phyloP scores from a whole-genome alignment of 2,888 invertebrate genomes.

The Mesorhabditis spiculigera region DNA sequence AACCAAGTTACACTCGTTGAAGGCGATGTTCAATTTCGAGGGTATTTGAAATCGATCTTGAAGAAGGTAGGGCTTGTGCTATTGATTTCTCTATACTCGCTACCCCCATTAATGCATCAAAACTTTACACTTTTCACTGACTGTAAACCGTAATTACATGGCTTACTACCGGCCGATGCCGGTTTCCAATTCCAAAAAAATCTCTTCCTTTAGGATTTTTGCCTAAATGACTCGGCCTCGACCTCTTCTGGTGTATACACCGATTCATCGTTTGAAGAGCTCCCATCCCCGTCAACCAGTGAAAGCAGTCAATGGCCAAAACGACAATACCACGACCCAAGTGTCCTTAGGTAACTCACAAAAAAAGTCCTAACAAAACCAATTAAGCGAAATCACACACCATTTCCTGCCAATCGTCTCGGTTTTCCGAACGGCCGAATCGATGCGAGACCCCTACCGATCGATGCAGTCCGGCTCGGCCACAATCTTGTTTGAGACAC shows the following conservation, averaged over 20 bases:
- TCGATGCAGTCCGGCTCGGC: not conserved
- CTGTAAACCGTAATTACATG: too few relatives aligned
- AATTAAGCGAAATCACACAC: not conserved
- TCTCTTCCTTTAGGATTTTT: not conserved
- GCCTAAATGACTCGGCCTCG: not conserved
- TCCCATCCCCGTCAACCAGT: not conserved
- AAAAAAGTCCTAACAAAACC: not conserved
- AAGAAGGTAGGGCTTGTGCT: not conserved
- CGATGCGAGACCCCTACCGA: not conserved
- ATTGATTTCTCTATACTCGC: too few relatives aligned
- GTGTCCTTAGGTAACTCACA: too few relatives aligned
- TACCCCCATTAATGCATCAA: too few relatives aligned
- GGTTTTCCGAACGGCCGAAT: conserved; percentile 4
- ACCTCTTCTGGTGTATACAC: not conserved
- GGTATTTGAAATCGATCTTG: not conserved
- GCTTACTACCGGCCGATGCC: too few relatives aligned
- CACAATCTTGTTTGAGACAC: not conserved
- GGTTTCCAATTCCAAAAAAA: not conserved
- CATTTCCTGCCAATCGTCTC: conserved; percentile 6
- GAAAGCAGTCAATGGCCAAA: too few relatives aligned
- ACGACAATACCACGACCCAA: too few relatives aligned
- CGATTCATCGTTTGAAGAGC: not conserved
- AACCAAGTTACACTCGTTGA: not conserved
- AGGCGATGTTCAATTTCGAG: not conserved
- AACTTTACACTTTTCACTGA: too few relatives aligned